Evolutionary conservation across 2,888 invertebrate species (phyloP), one percentile per base, ranked within the genome.

Genomic region (Cryptocephalus primarius): DNA sequence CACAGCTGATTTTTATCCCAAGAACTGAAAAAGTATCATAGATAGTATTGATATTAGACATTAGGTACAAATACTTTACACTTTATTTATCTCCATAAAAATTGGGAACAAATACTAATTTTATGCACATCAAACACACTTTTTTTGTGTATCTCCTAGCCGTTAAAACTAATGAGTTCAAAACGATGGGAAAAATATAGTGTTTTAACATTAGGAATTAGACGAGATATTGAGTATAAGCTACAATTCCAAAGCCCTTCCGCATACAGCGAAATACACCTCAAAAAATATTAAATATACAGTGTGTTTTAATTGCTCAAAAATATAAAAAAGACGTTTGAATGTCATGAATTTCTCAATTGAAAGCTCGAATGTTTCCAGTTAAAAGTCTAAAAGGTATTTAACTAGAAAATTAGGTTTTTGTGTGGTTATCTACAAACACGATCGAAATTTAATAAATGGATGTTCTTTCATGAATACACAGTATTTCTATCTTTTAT

Each of bases 41-140:
- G 22, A 22, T 22, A 22, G 22, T 22, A 22, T 22, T 22, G 22
- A 22, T 22, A 22, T 22, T 22, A 22, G 22, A 22, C 22, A 22
- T 22, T 22, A 40, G 33, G 31, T 40, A 48, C 40, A 42, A 43
- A 43, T 38, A 33, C 44, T 40, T 43, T 31, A 22, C 22, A 41
- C 41, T 41, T 32, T 32, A 41, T 41, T 11, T 22, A 32, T 12
- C 41, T 41, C 32, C 22, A 12, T 41, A 8, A 12, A 22, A 41
- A 41, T 48, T 53, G 54, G 51, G 54, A 58, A 55, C 55, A 48
- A 10, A 12, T 58, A 57, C 52, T 54, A 57, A 55, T 62, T 61
- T 62, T 62, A 62, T 62, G 58, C 61, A 63, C 63, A 62, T 60
- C 60, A 11, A 42, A 22, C 42, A n/a, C 32, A n/a, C 11, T 45